Percentiles rank a stretch among this genome's conserved stretches.
These are phyloP conservation scores for Numida meleagris DNA, from an alignment of 2,113 vertebrate species.

Conservation along the genomic window DNA sequence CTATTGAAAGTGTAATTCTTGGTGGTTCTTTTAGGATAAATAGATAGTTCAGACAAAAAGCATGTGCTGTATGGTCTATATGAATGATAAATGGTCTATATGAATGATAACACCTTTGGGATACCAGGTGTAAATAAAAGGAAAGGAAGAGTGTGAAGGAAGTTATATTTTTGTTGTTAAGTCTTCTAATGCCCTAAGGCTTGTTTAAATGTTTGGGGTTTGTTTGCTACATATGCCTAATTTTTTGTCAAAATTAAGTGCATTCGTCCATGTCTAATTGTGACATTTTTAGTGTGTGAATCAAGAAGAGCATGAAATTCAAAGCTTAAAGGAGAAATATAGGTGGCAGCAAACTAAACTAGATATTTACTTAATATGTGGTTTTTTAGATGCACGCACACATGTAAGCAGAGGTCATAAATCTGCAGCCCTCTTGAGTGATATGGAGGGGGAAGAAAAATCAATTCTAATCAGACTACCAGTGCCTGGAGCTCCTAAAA, in stretches of 20 bases:
- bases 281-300: not conserved
- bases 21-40: rapidly evolving
- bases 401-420: conserved; percentile 58
- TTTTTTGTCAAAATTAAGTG: not conserved
- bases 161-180: not conserved
- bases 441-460: conserved; percentile 56
- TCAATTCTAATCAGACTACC: conserved; percentile 70
- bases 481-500: conserved; percentile 8
- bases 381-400: conserved; percentile 36
- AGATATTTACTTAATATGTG: conserved; percentile 19
- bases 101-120: not conserved
- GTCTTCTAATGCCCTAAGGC: not conserved
- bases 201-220: not conserved
- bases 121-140: not conserved
- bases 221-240: not conserved
- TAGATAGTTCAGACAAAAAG: not conserved
- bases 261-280: not conserved
- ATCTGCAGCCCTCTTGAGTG: conserved; percentile 51
- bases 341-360: not conserved
- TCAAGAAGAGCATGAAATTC: not conserved
- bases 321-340: not conserved
- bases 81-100: not conserved
- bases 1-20: not conserved
- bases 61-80: not conserved
- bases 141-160: not conserved